Base-by-base conservation (phyloP, 1,140 invertebrate species). In the Pectinophora gossypiella region DNA sequence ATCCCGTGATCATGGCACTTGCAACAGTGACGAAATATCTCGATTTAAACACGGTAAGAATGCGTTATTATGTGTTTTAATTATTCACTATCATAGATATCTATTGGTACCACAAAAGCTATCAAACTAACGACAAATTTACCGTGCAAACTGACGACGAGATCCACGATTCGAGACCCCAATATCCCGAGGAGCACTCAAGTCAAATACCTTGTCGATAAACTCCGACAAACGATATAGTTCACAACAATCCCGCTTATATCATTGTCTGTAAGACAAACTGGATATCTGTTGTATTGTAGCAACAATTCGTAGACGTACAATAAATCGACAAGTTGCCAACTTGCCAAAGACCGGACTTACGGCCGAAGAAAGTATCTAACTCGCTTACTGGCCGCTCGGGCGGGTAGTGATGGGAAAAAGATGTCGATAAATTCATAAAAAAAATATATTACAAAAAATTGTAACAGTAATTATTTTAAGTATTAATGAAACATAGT, bases 351-450 rank as follows among this genome's bases (percentile, higher is more conserved):
- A 82, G 68, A 71, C 76, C 81, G 81, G 81, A 82, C 81, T 85
- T 85, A 85, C 68, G 72, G 72, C 48, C 72, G 62, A 85, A 85
- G 79, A 81, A 85, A 83, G 73, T 80, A 80, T 79, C 62, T 63
- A 71, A 78, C 71, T 68, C 61, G 59, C 64, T 68, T 66, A 64
- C 70, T 71, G 69, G 16, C 36, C 36, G 16, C 59, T 56, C 64
- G 54, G 36, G 44, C 51, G 16, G 9, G n/a, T 62, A 65, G 56
- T 51, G 62, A 27, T 44, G 54, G 36, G 13, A 15, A 16, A 40
- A 16, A 15, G 27, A 32, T 32, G n/a, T 32, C 27, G 27, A 32
- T 32, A n/a, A n/a, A n/a, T n/a, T n/a, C n/a, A n/a, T n/a, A n/a
- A n/a, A n/a, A n/a, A n/a, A n/a, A n/a, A n/a, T n/a, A n/a, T n/a